These are phyloP conservation scores for Brachionus calyciflorus DNA, from an alignment of 1,140 invertebrate genomes.

Conservation along the genomic window DNA sequence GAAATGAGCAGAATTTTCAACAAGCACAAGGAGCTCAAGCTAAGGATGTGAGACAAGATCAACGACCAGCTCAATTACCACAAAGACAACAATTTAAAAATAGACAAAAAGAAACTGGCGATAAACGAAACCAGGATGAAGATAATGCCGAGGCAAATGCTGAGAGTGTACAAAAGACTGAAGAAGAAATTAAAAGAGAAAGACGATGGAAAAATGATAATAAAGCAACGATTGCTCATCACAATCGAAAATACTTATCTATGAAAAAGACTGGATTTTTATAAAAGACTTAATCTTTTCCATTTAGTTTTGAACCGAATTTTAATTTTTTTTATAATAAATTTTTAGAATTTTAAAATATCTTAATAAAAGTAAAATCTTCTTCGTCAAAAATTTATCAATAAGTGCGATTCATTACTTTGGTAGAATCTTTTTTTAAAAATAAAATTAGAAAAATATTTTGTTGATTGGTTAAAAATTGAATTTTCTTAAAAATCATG, in stretches of 20 bases:
- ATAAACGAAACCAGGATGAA: not conserved
- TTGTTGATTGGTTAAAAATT: too few relatives aligned
- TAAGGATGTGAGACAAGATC: not conserved
- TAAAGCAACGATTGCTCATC: conserved; percentile 36
- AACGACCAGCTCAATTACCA: not conserved
- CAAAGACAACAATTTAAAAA: conserved; percentile 25
- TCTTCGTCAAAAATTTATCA: too few relatives aligned
- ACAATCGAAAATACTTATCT: conserved; percentile 42
- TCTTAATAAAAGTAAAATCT: too few relatives aligned
- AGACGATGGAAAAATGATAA: conserved; percentile 45
- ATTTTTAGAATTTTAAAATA: conserved; percentile 5
- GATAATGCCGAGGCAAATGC: not conserved
- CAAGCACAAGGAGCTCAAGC: not conserved
- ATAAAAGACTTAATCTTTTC: not conserved
- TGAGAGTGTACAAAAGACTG: not conserved
- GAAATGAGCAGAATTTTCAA: not conserved
- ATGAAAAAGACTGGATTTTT: conserved; percentile 31
- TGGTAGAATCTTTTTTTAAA: too few relatives aligned
- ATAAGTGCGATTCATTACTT: too few relatives aligned
- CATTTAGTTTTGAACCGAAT: not conserved
- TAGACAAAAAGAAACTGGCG: not conserved
- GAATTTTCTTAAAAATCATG: too few relatives aligned
- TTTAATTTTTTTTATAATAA: not conserved
- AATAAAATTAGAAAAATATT: too few relatives aligned
- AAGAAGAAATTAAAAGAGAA: conserved; percentile 41